Evolutionary conservation across 1,140 invertebrate genomes (phyloP).

Genomic region (Littorina saxatilis): DNA sequence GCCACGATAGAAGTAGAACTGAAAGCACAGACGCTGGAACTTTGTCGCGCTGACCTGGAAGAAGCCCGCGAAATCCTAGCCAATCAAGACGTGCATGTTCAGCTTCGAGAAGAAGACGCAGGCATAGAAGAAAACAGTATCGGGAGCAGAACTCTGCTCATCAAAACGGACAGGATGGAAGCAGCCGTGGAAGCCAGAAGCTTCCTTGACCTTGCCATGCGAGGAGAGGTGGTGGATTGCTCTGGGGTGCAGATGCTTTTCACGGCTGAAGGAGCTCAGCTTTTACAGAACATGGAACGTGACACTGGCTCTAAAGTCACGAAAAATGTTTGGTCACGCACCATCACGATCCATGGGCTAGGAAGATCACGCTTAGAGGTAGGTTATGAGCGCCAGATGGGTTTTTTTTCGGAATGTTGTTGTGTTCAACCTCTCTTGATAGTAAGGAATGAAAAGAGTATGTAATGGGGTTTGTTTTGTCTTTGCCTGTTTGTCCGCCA

Average conservation of each 20-base stretch:
- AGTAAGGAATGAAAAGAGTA: too few species aligned
- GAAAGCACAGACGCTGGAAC: conserved; percentile 38
- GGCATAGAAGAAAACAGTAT: too few species aligned
- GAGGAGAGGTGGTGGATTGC: conserved; percentile 54
- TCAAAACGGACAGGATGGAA: conserved; percentile 43
- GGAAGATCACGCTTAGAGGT: conserved; percentile 31
- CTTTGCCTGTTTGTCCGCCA: too few species aligned
- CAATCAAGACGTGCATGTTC: background rate
- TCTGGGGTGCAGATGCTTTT: conserved; percentile 44
- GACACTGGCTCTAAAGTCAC: conserved; percentile 48
- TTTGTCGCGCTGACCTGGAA: conserved; percentile 42
- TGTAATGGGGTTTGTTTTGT: too few species aligned
- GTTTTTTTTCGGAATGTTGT: too few species aligned
- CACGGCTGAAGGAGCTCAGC: conserved; percentile 44
- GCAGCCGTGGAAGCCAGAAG: conserved; percentile 45
- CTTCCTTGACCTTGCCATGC: conserved; percentile 41
- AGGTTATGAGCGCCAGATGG: too few species aligned
- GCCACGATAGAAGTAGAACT: conserved; percentile 50
- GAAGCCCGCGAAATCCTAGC: conserved; percentile 17
- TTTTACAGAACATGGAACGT: conserved; percentile 48
- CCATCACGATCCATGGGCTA: conserved; percentile 55
- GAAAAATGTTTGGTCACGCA: conserved; percentile 51
- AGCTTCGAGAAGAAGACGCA: conserved; percentile 40
- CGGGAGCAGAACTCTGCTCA: conserved; percentile 42
- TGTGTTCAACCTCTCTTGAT: too few species aligned